A percentile compares a stretch with the other conserved stretches of the same genome.
Conservation (phyloP, 2,888 invertebrate species). For the Philonicus albiceps region DNA sequence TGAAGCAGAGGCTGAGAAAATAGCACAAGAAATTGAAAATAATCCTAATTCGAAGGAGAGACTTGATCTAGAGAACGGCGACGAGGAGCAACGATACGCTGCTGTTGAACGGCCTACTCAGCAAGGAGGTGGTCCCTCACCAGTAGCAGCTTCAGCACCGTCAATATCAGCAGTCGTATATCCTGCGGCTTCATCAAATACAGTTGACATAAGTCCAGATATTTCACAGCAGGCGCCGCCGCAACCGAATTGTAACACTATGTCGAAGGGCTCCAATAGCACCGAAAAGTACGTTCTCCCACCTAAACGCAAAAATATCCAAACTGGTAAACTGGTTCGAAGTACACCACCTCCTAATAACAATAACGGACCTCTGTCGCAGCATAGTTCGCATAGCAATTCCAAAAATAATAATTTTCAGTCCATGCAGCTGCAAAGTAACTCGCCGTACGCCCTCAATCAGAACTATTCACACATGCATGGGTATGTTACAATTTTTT, state of each 20-base stretch:
- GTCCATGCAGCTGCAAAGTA: slow-evolving; percentile 53
- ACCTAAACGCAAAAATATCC: slow-evolving; percentile 74
- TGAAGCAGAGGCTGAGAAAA: slow-evolving; percentile 78
- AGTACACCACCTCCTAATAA: slow-evolving; percentile 67
- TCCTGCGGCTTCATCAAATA: background rate
- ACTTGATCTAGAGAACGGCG: slow-evolving; percentile 89
- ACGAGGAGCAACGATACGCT: slow-evolving; percentile 87
- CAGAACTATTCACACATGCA: slow-evolving; percentile 52
- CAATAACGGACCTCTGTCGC: slow-evolving; percentile 49
- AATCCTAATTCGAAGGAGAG: slow-evolving; percentile 83
- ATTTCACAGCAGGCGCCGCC: background rate
- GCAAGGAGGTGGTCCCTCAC: background rate
- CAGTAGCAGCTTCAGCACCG: background rate
- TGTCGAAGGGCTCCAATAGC: slow-evolving; percentile 47
- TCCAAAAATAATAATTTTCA: slow-evolving; percentile 51
- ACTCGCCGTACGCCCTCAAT: slow-evolving; percentile 51
- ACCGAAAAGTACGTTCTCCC: slow-evolving; percentile 79
- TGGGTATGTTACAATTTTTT: slow-evolving; percentile 48
- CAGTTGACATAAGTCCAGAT: slow-evolving; percentile 39
- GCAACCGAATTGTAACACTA: slow-evolving; percentile 7
- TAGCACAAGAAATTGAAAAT: slow-evolving; percentile 93
- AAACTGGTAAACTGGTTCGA: slow-evolving; percentile 73
- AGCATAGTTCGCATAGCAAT: slow-evolving; percentile 49
- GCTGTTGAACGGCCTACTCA: slow-evolving; percentile 76
- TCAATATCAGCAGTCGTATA: slow-evolving; percentile 14